phyloP scores from a whole-genome alignment of 2,888 invertebrate species.

The Tachina grossa region DNA sequence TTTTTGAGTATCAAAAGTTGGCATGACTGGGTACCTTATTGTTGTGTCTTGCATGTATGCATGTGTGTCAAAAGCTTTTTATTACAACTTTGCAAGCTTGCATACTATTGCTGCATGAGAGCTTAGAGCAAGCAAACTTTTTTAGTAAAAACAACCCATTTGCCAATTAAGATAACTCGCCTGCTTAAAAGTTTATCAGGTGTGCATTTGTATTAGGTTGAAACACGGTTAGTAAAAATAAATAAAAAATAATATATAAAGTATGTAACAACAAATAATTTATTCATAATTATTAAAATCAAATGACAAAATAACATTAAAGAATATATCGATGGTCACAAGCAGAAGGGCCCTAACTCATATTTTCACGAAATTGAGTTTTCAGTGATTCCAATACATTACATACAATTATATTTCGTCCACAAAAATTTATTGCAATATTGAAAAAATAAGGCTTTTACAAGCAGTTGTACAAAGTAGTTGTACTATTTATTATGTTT shows the following conservation, averaged over 20 bases:
- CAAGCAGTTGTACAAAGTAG: too few relatives aligned
- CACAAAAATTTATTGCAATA: background rate
- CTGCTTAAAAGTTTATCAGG: conserved; percentile 51
- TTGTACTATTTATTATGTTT: too few relatives aligned
- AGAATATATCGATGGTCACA: too few relatives aligned
- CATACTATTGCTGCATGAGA: too few relatives aligned
- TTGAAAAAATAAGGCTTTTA: background rate
- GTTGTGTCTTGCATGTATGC: too few relatives aligned
- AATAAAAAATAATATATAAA: conserved; percentile 22
- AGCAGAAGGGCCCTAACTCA: too few relatives aligned
- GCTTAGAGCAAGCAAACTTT: background rate
- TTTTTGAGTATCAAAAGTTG: too few relatives aligned
- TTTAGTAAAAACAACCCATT: conserved; percentile 40
- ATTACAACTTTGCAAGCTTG: too few relatives aligned
- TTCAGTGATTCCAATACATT: background rate
- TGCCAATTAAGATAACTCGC: conserved; percentile 44
- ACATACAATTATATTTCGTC: background rate
- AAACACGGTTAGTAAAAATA: conserved; percentile 50
- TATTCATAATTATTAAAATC: background rate
- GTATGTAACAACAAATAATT: too few relatives aligned
- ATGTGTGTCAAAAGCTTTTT: too few relatives aligned
- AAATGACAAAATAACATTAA: background rate
- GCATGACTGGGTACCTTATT: too few relatives aligned
- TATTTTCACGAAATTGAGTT: too few relatives aligned
- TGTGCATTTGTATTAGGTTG: conserved; percentile 44